Evolutionary conservation across 2,888 invertebrate genomes (phyloP).

Genomic region (Andrena bucephala): DNA sequence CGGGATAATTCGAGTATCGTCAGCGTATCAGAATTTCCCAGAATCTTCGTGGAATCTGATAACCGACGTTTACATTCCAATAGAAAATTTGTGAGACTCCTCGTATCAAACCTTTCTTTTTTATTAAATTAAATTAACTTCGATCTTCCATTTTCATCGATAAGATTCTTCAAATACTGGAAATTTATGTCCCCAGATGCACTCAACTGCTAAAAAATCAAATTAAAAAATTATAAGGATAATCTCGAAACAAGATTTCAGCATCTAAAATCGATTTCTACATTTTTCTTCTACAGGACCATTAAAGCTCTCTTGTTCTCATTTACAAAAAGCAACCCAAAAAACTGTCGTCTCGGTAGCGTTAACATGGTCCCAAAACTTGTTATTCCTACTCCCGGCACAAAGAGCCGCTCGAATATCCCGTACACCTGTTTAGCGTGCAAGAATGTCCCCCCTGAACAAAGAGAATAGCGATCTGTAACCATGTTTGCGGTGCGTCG

Average conservation of each 20-base stretch:
- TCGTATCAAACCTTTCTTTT: too few species aligned
- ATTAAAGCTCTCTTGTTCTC: background rate
- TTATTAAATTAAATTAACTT: too few species aligned
- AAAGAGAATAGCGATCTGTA: constrained; percentile 6
- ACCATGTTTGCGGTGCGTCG: background rate
- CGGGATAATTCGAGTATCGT: constrained; percentile 2
- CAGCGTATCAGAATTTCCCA: constrained; percentile 12
- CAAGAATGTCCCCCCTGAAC: background rate
- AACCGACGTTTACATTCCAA: background rate
- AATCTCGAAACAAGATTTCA: too few species aligned
- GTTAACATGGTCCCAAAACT: background rate
- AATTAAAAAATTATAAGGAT: too few species aligned
- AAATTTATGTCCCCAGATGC: too few species aligned
- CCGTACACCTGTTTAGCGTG: constrained; percentile 1
- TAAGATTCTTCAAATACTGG: too few species aligned
- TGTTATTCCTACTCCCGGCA: background rate
- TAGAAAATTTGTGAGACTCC: background rate
- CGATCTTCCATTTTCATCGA: too few species aligned
- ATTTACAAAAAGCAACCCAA: background rate
- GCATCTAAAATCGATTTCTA: too few species aligned
- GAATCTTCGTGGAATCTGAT: constrained; percentile 1
- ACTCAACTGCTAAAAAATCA: too few species aligned
- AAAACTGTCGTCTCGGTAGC: background rate
- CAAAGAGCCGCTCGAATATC: constrained; percentile 8
- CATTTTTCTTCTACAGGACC: background rate